These are phyloP conservation scores for Tipula helvola DNA, from an alignment of 2,888 invertebrate species.

Conservation along the genomic window DNA sequence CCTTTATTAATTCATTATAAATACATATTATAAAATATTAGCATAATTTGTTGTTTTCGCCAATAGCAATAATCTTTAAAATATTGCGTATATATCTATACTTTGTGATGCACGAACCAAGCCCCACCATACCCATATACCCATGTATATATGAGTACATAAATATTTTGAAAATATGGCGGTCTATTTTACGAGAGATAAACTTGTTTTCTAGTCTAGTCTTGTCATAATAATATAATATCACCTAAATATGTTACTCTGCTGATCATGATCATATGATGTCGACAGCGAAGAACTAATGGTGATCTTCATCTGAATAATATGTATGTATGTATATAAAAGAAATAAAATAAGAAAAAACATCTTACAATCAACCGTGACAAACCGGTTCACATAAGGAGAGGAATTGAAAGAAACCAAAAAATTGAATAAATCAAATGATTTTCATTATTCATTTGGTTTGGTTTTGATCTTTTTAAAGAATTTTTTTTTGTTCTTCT, in stretches of 20 bases:
- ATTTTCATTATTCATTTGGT: conserved; percentile 7
- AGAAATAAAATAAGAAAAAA: not conserved
- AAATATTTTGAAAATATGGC: not conserved
- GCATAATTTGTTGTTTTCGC: not conserved
- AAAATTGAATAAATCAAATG: conserved; percentile 8
- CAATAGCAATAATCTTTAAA: not conserved
- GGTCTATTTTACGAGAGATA: not conserved
- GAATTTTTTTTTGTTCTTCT: not conserved
- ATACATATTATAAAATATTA: not conserved
- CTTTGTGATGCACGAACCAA: not conserved
- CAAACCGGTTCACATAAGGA: conserved; percentile 15
- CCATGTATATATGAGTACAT: not conserved
- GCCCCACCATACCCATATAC: not conserved
- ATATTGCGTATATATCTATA: not conserved
- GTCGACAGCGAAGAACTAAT: not conserved
- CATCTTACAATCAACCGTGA: conserved; percentile 12
- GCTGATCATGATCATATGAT: not conserved
- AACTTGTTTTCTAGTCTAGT: not conserved
- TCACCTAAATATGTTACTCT: not conserved
- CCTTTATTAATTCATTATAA: not conserved
- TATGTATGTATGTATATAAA: not conserved
- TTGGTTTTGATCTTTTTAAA: not conserved
- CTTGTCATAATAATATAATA: not conserved
- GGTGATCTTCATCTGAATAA: not conserved
- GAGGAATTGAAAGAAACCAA: conserved; percentile 11